A percentile compares a stretch with the other conserved stretches of the same genome.
phyloP scores from a whole-genome alignment of 2,888 invertebrate genomes.

The Panorpa germanica region DNA sequence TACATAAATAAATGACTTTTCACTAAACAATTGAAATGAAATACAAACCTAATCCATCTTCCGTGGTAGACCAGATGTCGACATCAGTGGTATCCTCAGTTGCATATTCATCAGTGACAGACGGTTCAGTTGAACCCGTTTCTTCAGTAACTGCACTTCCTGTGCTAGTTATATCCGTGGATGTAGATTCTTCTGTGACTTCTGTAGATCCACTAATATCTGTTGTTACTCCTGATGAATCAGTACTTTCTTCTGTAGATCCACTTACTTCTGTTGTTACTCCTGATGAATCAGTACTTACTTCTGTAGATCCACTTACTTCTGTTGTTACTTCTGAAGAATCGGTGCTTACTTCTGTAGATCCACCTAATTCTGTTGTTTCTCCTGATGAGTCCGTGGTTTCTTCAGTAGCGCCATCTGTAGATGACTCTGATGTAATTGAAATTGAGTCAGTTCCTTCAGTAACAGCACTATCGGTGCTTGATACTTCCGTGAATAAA shows the following conservation, averaged over 20 bases:
- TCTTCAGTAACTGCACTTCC: constrained; percentile 9
- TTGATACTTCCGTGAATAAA: too few species aligned
- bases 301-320: constrained; percentile 13
- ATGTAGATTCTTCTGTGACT: constrained; percentile 11
- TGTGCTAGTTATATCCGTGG: constrained; percentile 3
- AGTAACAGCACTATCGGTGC: too few species aligned
- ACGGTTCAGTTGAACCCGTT: neutral
- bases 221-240: constrained; percentile 9
- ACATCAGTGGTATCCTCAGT: constrained; percentile 14
- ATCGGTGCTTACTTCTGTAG: constrained; percentile 10
- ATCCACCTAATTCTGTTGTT: constrained; percentile 9
- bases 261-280: constrained; percentile 14
- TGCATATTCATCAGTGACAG: constrained; percentile 11
- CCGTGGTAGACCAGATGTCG: constrained; percentile 22
- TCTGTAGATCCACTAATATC: constrained; percentile 1
- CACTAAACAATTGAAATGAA: too few species aligned
- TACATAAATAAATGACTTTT: constrained; percentile 1
- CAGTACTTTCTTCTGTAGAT: constrained; percentile 9
- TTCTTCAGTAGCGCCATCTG: constrained; percentile 10
- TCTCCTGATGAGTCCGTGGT: constrained; percentile 13
- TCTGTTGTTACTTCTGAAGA: constrained; percentile 13
- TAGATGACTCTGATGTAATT: constrained; percentile 12
- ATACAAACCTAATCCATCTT: constrained; percentile 5
- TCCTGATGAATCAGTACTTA: constrained; percentile 11
- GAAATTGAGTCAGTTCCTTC: constrained; percentile 11